Conservation (phyloP, 2,888 invertebrate genomes). For the Synergus itoensis region DNA sequence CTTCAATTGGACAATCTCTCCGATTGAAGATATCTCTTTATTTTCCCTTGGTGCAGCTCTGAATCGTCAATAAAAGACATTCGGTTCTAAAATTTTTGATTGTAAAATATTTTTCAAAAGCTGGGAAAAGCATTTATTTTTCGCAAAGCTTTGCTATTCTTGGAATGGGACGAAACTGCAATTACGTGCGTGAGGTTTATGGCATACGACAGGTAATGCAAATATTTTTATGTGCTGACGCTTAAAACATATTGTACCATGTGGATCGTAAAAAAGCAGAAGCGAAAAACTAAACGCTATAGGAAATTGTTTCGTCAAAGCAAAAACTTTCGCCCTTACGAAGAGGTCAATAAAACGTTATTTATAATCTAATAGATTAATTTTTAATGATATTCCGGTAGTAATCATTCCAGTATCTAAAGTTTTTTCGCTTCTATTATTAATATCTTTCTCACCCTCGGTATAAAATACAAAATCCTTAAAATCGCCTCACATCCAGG, state of each 20-base stretch:
- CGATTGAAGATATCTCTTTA: not conserved
- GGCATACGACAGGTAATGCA: constrained; percentile 31
- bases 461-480: not conserved
- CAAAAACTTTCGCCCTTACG: constrained; percentile 1
- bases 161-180: constrained; percentile 14
- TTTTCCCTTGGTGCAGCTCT: not conserved
- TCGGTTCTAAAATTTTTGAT: not conserved
- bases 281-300: constrained; percentile 26
- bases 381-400: not conserved
- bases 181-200: constrained; percentile 26
- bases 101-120: not conserved
- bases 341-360: not conserved
- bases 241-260: constrained; percentile 30
- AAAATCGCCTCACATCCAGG: not conserved
- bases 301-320: constrained; percentile 24
- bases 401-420: not conserved
- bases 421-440: not conserved
- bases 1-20: too few species aligned
- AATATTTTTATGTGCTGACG: constrained; percentile 38
- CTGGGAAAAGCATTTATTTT: constrained; percentile 6
- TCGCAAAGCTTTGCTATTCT: constrained; percentile 5
- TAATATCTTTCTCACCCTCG: not conserved
- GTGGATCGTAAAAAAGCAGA: constrained; percentile 26
- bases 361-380: not conserved
- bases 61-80: not conserved